Base-by-base conservation (phyloP, 2,888 invertebrate genomes). In the Netelia melanura region DNA sequence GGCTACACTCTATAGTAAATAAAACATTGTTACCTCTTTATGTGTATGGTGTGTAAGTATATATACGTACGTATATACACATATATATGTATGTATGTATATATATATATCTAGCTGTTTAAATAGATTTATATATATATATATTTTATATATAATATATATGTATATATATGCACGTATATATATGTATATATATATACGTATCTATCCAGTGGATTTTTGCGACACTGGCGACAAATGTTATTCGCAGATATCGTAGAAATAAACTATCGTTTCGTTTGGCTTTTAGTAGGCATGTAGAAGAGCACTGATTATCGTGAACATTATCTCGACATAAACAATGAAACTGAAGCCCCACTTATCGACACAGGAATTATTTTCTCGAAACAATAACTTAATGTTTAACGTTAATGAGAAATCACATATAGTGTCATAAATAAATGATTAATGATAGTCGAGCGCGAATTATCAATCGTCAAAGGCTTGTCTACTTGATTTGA, bases 401-500 rank as follows among this genome's bases (percentile, higher is more conserved):
- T 64, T 64, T 38, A 56, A 43, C 72, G 72, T 30, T 52, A 30
- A 74, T 48, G 21, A 67, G 25, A 58, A 65, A 61, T 23, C 17
- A 43, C 61, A 52, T 75, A 54, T 52, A 70, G 62, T 75, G 56
- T 43, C 62, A n/a, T 68, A 11, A 25, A 44, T 64, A 56, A 70
- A 43, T 62, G 52, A 67, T 43, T 58, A 71, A 65, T n/a, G 62
- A 81, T 70, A 71, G 48, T 65, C 38, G 3, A 71, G 54, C 71
- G 52, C 65, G 76, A 72, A 77, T 76, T 71, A 84, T 80, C 80
- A 84, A 76, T 81, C 64, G 14, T 44, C 71, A 43, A 38, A 61
- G 43, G 10, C 75, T 65, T 65, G 71, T 81, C 38, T 65, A 76
- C 81, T 52, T 48, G 71, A 80, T 80, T 84, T 84, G 84, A 84